Conservation (phyloP, 2,888 invertebrate genomes). For the Atethmia centrago region DNA sequence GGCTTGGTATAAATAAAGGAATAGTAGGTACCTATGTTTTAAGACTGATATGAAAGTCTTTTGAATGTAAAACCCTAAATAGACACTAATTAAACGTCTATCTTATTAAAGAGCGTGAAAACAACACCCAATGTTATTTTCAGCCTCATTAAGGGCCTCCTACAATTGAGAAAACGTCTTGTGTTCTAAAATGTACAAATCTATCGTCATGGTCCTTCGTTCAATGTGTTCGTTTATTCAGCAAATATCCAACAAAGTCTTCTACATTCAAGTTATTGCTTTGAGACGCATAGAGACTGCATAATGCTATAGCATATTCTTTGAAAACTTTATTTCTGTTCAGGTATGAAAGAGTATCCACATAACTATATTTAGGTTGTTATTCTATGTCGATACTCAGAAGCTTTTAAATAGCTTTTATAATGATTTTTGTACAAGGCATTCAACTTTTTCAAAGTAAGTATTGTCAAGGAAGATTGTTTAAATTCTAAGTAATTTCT, state of each 20-base stretch:
- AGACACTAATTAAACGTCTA: background rate
- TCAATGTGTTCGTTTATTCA: constrained; percentile 41
- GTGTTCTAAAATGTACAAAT: constrained; percentile 1
- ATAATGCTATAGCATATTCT: constrained; percentile 32
- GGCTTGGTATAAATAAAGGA: no score
- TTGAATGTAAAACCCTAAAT: no score
- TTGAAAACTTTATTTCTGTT: constrained; percentile 24
- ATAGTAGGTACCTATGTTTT: no score
- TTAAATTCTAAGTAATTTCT: background rate
- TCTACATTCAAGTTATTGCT: constrained; percentile 36
- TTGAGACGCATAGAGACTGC: constrained; percentile 35
- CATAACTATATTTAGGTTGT: background rate
- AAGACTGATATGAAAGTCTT: no score
- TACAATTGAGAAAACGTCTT: background rate
- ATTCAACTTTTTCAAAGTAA: background rate
- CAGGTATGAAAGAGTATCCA: background rate
- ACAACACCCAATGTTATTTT: no score
- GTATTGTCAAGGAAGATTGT: background rate
- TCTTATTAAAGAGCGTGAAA: background rate
- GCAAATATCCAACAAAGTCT: constrained; percentile 39
- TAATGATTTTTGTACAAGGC: background rate
- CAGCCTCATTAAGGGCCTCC: no score
- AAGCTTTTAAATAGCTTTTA: background rate
- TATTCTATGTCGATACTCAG: background rate
- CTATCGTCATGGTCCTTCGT: background rate